Percentiles rank a stretch among this genome's conserved stretches.
Evolutionary conservation across 2,113 vertebrate species (phyloP).

Genomic region (Oryzias celebensis): DNA sequence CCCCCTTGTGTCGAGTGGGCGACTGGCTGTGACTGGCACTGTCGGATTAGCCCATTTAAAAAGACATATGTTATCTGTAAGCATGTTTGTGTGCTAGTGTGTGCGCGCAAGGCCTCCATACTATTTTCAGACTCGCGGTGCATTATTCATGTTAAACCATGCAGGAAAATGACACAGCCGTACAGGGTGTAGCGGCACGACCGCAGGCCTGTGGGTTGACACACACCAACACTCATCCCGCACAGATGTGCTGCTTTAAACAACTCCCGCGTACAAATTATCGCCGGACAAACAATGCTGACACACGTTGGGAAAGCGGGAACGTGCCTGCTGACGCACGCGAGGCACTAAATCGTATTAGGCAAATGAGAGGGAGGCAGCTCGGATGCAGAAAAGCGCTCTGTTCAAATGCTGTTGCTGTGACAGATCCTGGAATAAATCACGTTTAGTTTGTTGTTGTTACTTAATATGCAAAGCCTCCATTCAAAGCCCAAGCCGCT

Average conservation of each 20-base stretch:
- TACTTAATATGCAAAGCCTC: conserved; percentile 69
- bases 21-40: conserved; percentile 54
- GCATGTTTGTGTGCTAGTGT: conserved; percentile 16
- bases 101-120: conserved; percentile 23
- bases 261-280: conserved; percentile 10
- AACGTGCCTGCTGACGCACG: conserved; percentile 12
- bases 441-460: conserved; percentile 54
- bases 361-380: conserved; percentile 57
- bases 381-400: conserved; percentile 31
- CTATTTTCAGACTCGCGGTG: conserved; percentile 56
- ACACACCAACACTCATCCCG: conserved; percentile 2
- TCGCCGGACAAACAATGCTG: conserved; percentile 7
- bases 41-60: conserved; percentile 65
- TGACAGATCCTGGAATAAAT: conserved; percentile 68
- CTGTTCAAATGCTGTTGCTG: conserved; percentile 44
- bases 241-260: not conserved
- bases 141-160: conserved; percentile 59
- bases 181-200: conserved; percentile 29
- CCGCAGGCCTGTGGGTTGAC: conserved; percentile 31
- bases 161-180: conserved; percentile 27
- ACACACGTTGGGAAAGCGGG: conserved; percentile 13
- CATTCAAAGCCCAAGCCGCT: conserved; percentile 43
- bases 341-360: conserved; percentile 61
- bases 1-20: conserved; percentile 59
- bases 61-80: conserved; percentile 48